A percentile compares a stretch with the other conserved stretches of the same genome.
phyloP scores from a whole-genome alignment of 2,797 vertebrate species.

The Takifugu rubripes region DNA sequence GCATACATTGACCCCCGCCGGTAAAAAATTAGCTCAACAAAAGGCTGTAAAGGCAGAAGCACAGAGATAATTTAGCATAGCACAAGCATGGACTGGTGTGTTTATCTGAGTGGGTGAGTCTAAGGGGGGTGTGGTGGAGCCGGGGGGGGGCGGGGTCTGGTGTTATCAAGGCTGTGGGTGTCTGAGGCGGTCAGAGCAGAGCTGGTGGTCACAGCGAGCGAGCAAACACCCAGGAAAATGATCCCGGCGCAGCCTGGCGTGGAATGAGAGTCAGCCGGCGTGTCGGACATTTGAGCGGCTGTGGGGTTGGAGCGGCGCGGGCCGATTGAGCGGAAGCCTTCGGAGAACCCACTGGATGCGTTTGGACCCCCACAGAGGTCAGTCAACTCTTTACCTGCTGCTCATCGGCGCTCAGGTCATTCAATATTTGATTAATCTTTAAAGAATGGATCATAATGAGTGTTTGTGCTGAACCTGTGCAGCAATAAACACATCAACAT shows the following conservation, averaged over 20 bases:
- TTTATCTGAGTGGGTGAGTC: background rate
- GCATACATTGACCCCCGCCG: background rate
- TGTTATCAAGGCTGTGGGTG: slow-evolving; percentile 8
- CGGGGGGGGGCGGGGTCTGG: background rate
- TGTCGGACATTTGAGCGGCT: slow-evolving; percentile 11
- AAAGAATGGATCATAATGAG: no score
- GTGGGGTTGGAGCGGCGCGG: slow-evolving; percentile 2
- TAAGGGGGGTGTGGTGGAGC: no score
- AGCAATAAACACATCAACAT: no score
- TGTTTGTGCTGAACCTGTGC: no score
- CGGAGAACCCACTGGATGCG: background rate
- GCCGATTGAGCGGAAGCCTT: background rate
- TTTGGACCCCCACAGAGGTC: slow-evolving; percentile 8
- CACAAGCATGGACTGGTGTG: background rate
- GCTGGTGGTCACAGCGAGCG: slow-evolving; percentile 13
- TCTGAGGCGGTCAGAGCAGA: background rate
- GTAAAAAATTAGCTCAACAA: slow-evolving; percentile 1
- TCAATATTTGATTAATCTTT: no score
- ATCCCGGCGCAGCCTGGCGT: slow-evolving; percentile 30
- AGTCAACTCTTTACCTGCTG: background rate
- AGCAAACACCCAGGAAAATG: slow-evolving; percentile 27
- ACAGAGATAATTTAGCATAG: background rate
- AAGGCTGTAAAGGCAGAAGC: slow-evolving; percentile 14
- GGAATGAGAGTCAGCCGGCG: slow-evolving; percentile 4
- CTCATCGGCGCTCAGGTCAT: no score